Evolutionary conservation across 2,113 vertebrate species (phyloP).

Genomic region (Crotalus tigris): DNA sequence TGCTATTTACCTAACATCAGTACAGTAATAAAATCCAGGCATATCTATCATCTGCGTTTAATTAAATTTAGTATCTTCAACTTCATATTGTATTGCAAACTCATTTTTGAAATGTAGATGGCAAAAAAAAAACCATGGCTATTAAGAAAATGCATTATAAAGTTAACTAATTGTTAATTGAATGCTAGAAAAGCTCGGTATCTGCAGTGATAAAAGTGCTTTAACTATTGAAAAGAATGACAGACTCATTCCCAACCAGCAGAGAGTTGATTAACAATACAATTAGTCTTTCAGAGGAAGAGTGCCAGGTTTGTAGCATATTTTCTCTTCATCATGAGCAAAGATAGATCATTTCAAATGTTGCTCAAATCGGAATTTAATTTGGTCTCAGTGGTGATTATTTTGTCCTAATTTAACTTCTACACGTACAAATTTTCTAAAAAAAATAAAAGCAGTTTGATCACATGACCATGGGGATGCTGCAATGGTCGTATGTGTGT

Average conservation of each 20-base stretch:
- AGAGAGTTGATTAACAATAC: conserved; percentile 45
- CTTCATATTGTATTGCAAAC: conserved; percentile 30
- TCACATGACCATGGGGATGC: not conserved
- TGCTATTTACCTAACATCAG: conserved; percentile 55
- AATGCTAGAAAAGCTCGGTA: conserved; percentile 40
- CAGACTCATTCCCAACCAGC: conserved; percentile 36
- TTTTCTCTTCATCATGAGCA: conserved; percentile 39
- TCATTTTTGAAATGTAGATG: conserved; percentile 45
- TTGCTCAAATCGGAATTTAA: conserved; percentile 24
- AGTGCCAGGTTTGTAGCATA: conserved; percentile 36
- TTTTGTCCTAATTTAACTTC: conserved; percentile 43
- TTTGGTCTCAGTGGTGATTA: conserved; percentile 46
- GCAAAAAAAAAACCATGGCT: conserved; percentile 17
- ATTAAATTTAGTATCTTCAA: conserved; percentile 22
- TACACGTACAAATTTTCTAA: conserved; percentile 14
- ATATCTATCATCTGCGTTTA: conserved; percentile 36
- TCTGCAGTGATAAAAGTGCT: conserved; percentile 53
- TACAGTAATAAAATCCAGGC: conserved; percentile 56
- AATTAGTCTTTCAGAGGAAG: conserved; percentile 60
- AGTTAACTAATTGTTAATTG: conserved; percentile 57
- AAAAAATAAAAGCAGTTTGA: not conserved
- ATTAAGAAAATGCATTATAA: conserved; percentile 57
- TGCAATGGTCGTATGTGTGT: not conserved
- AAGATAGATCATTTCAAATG: conserved; percentile 36
- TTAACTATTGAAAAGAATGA: conserved; percentile 48